Evolutionary conservation across 2,888 invertebrate genomes (phyloP).

Genomic region (Strigamia maritima): DNA sequence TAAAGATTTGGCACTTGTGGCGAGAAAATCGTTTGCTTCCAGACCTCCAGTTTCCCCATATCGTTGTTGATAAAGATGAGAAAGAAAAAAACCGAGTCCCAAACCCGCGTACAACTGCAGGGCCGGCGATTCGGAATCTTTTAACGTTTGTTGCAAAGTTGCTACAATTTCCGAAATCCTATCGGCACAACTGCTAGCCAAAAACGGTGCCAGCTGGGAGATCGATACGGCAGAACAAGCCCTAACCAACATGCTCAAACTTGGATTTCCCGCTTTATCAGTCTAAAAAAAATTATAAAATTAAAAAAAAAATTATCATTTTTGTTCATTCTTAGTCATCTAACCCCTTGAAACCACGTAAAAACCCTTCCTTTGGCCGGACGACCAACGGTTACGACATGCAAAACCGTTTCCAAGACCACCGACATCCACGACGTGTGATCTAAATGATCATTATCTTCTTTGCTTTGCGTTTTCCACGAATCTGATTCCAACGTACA

Average conservation of each 20-base stretch:
- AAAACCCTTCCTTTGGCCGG: constrained; percentile 32
- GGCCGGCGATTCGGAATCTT: constrained; percentile 35
- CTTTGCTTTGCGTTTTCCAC: not conserved
- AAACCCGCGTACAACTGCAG: constrained; percentile 36
- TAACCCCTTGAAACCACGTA: constrained; percentile 34
- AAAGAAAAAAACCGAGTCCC: not conserved
- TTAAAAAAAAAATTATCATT: not conserved
- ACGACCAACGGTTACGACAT: not conserved
- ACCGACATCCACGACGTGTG: constrained; percentile 33
- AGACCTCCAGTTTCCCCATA: constrained; percentile 33
- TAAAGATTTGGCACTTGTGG: not conserved
- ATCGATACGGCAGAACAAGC: constrained; percentile 30
- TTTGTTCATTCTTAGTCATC: not conserved
- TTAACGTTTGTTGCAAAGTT: not conserved
- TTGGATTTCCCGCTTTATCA: not conserved
- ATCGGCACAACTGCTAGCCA: not conserved
- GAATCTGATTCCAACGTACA: not conserved
- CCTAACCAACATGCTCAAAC: constrained; percentile 21
- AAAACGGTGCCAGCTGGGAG: not conserved
- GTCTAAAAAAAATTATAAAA: not conserved
- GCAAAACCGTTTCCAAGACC: constrained; percentile 21
- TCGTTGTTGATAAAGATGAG: constrained; percentile 21
- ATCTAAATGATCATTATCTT: constrained; percentile 11
- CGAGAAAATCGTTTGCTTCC: not conserved
- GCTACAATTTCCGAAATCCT: not conserved